Evolutionary conservation across 2,113 vertebrate species (phyloP).

Genomic region (Dissostichus mawsoni): DNA sequence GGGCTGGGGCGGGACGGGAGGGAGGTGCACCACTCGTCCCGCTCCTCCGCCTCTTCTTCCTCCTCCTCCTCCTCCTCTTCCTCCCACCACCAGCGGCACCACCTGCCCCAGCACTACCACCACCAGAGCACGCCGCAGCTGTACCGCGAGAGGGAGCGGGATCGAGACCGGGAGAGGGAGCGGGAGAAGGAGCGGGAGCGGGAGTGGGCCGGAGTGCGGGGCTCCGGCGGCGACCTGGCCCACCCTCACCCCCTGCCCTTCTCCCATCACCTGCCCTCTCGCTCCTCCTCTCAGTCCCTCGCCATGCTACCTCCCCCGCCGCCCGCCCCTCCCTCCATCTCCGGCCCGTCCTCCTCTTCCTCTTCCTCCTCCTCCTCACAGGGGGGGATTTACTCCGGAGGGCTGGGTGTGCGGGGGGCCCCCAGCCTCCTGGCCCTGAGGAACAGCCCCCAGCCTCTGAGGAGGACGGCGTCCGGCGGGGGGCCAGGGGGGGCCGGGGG

Average conservation of each 20-base stretch:
- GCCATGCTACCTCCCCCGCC: constrained; percentile 86
- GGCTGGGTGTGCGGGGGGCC: constrained; percentile 79
- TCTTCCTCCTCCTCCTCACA: constrained; percentile 83
- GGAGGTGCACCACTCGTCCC: constrained; percentile 80
- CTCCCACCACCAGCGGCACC: constrained; percentile 81
- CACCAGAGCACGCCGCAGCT: constrained; percentile 88
- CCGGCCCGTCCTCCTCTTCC: constrained; percentile 79
- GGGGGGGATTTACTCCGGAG: constrained; percentile 80
- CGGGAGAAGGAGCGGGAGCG: constrained; percentile 84
- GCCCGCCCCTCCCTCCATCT: constrained; percentile 80
- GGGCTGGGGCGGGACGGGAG: constrained; percentile 72
- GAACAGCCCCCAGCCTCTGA: constrained; percentile 92
- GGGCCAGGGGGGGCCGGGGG: constrained; percentile 85
- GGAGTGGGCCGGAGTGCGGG: constrained; percentile 82
- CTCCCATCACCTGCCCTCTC: constrained; percentile 85
- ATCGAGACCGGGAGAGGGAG: constrained; percentile 81
- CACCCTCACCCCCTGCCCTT: constrained; percentile 84
- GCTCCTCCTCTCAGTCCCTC: constrained; percentile 85
- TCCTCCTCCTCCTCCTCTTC: constrained; percentile 85
- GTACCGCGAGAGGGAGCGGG: constrained; percentile 81
- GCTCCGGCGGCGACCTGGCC: constrained; percentile 77
- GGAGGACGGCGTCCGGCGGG: constrained; percentile 91
- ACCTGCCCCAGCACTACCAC: constrained; percentile 85
- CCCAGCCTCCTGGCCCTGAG: constrained; percentile 89
- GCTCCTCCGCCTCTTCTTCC: constrained; percentile 81